Conservation (phyloP, 2,888 invertebrate genomes). For the Sesia apiformis region DNA sequence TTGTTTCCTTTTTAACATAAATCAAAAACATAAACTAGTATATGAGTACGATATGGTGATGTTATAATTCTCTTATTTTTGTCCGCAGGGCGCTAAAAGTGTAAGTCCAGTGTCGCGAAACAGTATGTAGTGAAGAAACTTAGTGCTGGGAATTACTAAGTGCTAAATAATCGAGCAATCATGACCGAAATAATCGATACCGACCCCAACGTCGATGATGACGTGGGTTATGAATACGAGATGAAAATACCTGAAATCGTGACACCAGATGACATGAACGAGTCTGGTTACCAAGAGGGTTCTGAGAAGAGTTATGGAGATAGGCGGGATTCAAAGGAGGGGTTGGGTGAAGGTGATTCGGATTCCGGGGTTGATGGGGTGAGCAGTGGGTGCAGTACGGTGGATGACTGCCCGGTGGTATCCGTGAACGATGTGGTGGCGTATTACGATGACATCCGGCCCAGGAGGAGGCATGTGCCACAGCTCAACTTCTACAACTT, state of each 20-base stretch:
- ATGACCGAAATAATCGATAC: constrained; percentile 53
- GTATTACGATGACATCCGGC: constrained; percentile 62
- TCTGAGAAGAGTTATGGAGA: constrained; percentile 64
- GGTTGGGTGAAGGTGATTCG: constrained; percentile 60
- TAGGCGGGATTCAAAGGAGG: constrained; percentile 59
- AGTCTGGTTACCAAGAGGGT: constrained; percentile 63
- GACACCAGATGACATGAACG: constrained; percentile 63
- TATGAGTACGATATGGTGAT: too few species aligned
- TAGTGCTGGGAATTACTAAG: not conserved
- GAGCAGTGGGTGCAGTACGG: constrained; percentile 73
- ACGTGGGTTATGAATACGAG: constrained; percentile 54
- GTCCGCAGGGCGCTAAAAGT: constrained; percentile 51
- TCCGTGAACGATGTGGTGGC: constrained; percentile 69
- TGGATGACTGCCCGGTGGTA: constrained; percentile 72
- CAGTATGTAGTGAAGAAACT: constrained; percentile 61
- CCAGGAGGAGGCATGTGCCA: constrained; percentile 55
- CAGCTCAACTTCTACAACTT: constrained; percentile 62
- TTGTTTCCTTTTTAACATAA: too few species aligned
- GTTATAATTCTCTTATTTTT: constrained; percentile 13
- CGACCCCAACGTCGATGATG: constrained; percentile 42
- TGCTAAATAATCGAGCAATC: constrained; percentile 7
- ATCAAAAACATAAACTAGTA: too few species aligned
- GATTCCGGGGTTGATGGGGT: constrained; percentile 76
- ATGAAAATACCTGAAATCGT: constrained; percentile 64
- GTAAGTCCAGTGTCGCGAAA: constrained; percentile 33